Evolutionary conservation across 1,140 invertebrate species (phyloP).

Genomic region (Pantala flavescens): DNA sequence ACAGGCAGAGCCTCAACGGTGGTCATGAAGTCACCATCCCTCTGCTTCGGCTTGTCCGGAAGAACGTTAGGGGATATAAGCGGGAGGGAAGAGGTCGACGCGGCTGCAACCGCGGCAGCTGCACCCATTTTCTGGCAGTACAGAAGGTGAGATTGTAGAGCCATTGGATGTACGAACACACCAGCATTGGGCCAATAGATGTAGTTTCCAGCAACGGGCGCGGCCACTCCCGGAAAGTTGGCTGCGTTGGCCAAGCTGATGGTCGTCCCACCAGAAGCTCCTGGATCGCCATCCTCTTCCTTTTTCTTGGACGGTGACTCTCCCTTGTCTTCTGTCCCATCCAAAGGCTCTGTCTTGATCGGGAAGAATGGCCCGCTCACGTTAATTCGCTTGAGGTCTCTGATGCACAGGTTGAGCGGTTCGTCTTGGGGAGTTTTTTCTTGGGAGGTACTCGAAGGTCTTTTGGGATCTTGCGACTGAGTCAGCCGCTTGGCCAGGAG

Average conservation of each 20-base stretch:
- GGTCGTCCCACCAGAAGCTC: not conserved
- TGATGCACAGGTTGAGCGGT: constrained; percentile 72
- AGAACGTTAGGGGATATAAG: constrained; percentile 6
- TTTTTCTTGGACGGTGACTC: not conserved
- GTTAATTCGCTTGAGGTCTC: constrained; percentile 56
- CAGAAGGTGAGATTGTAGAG: constrained; percentile 55
- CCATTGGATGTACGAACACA: constrained; percentile 59
- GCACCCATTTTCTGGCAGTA: constrained; percentile 61
- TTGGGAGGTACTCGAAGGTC: not conserved
- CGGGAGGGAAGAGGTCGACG: constrained; percentile 5
- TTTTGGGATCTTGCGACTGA: not conserved
- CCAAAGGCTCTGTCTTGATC: not conserved
- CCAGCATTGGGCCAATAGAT: constrained; percentile 60
- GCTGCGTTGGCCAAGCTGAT: not conserved
- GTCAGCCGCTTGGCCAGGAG: constrained; percentile 55
- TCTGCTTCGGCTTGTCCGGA: not conserved
- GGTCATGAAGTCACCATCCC: not conserved
- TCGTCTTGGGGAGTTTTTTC: constrained; percentile 42
- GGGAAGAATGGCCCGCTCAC: constrained; percentile 33
- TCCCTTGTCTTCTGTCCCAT: not conserved
- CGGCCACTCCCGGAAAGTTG: constrained; percentile 19
- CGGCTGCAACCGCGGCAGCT: not conserved
- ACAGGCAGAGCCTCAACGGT: constrained; percentile 15
- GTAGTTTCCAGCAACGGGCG: constrained; percentile 32
- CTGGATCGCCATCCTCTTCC: not conserved